Percentiles rank a stretch among this genome's conserved stretches.
Conservation (phyloP, 64 coral and sea anemone species). For the Platygyra sinensis region DNA sequence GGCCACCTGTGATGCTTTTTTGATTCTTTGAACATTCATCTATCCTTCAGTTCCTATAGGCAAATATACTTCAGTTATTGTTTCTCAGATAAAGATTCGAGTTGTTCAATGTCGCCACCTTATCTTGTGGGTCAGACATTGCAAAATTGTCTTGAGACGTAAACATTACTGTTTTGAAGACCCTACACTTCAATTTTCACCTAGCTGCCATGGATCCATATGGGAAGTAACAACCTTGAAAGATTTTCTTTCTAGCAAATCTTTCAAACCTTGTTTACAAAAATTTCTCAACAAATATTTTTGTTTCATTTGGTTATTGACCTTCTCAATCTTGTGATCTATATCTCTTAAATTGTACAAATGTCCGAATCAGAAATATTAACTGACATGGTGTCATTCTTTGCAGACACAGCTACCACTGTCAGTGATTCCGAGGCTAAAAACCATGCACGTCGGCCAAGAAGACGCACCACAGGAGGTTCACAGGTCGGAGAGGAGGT, state of each 20-base stretch:
- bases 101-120: not conserved
- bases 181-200: too few species aligned
- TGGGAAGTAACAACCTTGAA: too few species aligned
- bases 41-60: not conserved
- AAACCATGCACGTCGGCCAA: slow-evolving; percentile 54
- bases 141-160: too few species aligned
- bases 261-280: too few species aligned
- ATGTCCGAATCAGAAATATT: too few species aligned
- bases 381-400: not conserved
- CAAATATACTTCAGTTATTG: not conserved
- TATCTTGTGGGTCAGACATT: not conserved
- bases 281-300: too few species aligned
- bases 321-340: too few species aligned
- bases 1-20: not conserved
- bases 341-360: too few species aligned
- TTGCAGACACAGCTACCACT: slow-evolving; percentile 78
- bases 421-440: slow-evolving; percentile 92
- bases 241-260: too few species aligned
- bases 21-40: not conserved
- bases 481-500: slow-evolving; percentile 67
- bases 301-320: too few species aligned
- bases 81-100: not conserved
- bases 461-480: slow-evolving; percentile 84
- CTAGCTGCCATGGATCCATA: too few species aligned
- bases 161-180: too few species aligned